Evolutionary conservation across 2,888 invertebrate genomes (phyloP), one percentile per base, ranked within the genome.

Genomic region (Byasa hedistus): DNA sequence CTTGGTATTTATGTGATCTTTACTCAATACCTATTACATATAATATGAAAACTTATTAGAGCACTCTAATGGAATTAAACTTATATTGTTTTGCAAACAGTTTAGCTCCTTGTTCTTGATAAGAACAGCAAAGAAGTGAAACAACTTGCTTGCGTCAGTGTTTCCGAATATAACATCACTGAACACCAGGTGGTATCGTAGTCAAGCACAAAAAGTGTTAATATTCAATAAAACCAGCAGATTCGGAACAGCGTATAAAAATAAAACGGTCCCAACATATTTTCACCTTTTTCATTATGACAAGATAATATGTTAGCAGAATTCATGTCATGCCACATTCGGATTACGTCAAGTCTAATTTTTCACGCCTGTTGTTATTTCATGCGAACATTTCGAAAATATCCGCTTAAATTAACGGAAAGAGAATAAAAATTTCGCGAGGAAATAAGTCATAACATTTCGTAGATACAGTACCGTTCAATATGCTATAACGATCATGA

Each of bases 341-440:
- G 57, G 57, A 57, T 57, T 57, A 57, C 36, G 36, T 36, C 36
- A 57, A 32, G 57, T 36, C 21, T 57, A 21, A 21, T 36, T 21
- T 57, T n/a, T 36, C 36, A 32, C 36, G 21, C 12, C 52, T 54
- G 22, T 54, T 54, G 23, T 23, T 56, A 56, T 22, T 27, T 27
- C 27, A 27, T 27, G 19, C 7, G 19, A 17, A 15, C 27, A 56
- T 27, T 56, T 27, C 23, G 3, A 56, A 27, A 56, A 56, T 54
- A 54, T 21, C 22, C 22, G 22, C 12, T 21, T 51, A 15, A 54
- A 54, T 54, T 5, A 54, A 23, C 8, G 15, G 10, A 19, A 54
- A 22, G 52, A 54, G 22, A 54, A 54, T 54, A 15, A 12, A 48
- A n/a, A 54, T 12, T 22, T 23, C n/a, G 2, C 22, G 22, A 22